Evolutionary conservation across 2,888 invertebrate species (phyloP).

Genomic region (Baronia brevicornis): DNA sequence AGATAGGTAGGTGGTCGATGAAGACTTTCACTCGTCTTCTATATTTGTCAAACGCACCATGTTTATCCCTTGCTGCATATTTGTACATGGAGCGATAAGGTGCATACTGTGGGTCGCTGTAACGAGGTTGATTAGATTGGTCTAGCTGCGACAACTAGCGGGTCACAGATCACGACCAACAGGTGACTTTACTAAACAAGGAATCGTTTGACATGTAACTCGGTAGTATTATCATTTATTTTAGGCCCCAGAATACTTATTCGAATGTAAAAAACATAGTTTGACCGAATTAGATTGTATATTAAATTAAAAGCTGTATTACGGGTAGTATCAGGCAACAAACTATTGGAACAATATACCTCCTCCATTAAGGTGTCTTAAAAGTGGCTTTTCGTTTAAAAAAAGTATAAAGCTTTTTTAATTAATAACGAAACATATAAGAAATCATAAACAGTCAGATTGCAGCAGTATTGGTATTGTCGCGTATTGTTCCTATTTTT

Average conservation of each 20-base stretch:
- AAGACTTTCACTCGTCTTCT: constrained; percentile 12
- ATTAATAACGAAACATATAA: too few species aligned
- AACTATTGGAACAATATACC: too few species aligned
- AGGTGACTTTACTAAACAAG: constrained; percentile 10
- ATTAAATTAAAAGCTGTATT: too few species aligned
- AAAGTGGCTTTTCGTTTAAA: too few species aligned
- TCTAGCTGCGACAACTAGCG: constrained; percentile 45
- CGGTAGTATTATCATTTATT: constrained; percentile 2
- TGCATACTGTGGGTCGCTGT: constrained; percentile 23
- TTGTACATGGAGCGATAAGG: constrained; percentile 26
- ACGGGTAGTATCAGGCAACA: too few species aligned
- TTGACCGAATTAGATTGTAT: too few species aligned
- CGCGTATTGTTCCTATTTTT: too few species aligned
- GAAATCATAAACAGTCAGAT: too few species aligned
- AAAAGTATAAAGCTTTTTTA: too few species aligned
- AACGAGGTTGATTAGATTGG: constrained; percentile 57
- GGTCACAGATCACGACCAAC: constrained; percentile 35
- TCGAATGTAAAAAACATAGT: too few species aligned
- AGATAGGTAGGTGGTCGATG: constrained; percentile 6
- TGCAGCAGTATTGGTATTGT: too few species aligned
- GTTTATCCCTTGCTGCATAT: constrained; percentile 24
- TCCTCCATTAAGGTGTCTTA: too few species aligned
- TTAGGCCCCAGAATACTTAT: constrained; percentile 2
- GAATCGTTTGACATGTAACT: constrained; percentile 8
- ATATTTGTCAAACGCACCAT: constrained; percentile 6